phyloP scores from a whole-genome alignment of 2,113 vertebrate genomes.

The Podilymbus podiceps region DNA sequence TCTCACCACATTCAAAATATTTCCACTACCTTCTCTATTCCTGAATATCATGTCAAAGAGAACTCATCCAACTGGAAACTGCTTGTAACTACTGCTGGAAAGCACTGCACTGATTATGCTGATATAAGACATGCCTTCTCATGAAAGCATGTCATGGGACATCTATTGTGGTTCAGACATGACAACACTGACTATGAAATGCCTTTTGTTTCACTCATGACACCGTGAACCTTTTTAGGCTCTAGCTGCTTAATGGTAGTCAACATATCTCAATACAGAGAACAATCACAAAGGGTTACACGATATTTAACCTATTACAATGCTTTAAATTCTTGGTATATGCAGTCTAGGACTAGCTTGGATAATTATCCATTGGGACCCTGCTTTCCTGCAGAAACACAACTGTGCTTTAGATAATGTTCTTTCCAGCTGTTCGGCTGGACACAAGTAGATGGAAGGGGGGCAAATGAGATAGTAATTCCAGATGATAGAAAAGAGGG shows the following conservation, averaged over 20 bases:
- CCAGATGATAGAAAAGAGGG: slow-evolving; percentile 47
- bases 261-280: not conserved
- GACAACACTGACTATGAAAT: not conserved
- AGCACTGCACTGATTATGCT: not conserved
- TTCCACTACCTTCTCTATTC: not conserved
- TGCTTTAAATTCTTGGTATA: slow-evolving; percentile 28
- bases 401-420: slow-evolving; percentile 52
- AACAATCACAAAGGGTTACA: slow-evolving; percentile 15
- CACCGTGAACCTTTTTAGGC: not conserved
- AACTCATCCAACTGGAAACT: not conserved
- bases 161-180: not conserved
- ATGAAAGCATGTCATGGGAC: not conserved
- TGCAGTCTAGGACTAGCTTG: not conserved
- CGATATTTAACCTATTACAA: slow-evolving; percentile 4
- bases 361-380: slow-evolving; percentile 43
- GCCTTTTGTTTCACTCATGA: slow-evolving; percentile 6
- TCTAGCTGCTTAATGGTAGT: not conserved
- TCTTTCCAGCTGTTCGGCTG: slow-evolving; percentile 66
- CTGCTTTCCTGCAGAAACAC: slow-evolving; percentile 33
- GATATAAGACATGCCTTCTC: not conserved
- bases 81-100: not conserved
- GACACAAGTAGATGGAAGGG: slow-evolving; percentile 2
- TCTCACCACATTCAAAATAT: not conserved
- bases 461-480: slow-evolving; percentile 50
- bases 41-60: not conserved